A percentile compares a stretch with the other conserved stretches of the same genome.
phyloP scores from a whole-genome alignment of 2,113 vertebrate species.

The Stigmatopora nigra region DNA sequence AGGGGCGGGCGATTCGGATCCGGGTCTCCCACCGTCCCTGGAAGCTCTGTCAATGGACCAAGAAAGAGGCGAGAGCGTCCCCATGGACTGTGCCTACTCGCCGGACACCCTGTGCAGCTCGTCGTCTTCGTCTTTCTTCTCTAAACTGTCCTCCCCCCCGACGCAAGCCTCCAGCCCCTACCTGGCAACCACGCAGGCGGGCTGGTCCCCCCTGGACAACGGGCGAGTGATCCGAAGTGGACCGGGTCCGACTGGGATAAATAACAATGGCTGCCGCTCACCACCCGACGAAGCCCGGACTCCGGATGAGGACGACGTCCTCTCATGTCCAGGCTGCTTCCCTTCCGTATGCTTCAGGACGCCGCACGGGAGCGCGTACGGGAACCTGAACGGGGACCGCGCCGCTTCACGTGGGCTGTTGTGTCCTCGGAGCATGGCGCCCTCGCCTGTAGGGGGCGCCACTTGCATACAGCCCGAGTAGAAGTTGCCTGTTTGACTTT shows the following conservation, averaged over 20 bases:
- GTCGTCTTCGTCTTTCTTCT: slow-evolving; percentile 25
- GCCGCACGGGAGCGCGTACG: slow-evolving; percentile 73
- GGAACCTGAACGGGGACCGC: slow-evolving; percentile 80
- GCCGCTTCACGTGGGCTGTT: slow-evolving; percentile 55
- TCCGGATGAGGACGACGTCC: slow-evolving; percentile 80
- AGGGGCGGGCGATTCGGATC: slow-evolving; percentile 44
- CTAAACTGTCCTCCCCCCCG: slow-evolving; percentile 24
- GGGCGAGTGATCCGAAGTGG: slow-evolving; percentile 75
- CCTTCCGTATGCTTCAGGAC: slow-evolving; percentile 77
- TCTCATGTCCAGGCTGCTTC: slow-evolving; percentile 84
- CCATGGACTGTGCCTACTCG: slow-evolving; percentile 74
- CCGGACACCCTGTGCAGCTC: slow-evolving; percentile 62
- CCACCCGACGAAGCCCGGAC: slow-evolving; percentile 32
- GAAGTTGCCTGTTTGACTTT: slow-evolving; percentile 68
- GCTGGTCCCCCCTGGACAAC: slow-evolving; percentile 73
- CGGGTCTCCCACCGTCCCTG: slow-evolving; percentile 55
- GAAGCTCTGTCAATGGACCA: slow-evolving; percentile 52
- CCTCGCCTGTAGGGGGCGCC: slow-evolving; percentile 43
- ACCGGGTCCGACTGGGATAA: slow-evolving; percentile 44
- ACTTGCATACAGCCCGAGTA: slow-evolving; percentile 59
- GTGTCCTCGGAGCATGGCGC: slow-evolving; percentile 52
- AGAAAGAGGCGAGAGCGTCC: slow-evolving; percentile 53
- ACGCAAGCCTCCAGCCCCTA: slow-evolving; percentile 47
- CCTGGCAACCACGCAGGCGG: slow-evolving; percentile 40
- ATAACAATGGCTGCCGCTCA: slow-evolving; percentile 60